phyloP scores from a whole-genome alignment of 2,888 invertebrate species.

The Eilema griseolum region DNA sequence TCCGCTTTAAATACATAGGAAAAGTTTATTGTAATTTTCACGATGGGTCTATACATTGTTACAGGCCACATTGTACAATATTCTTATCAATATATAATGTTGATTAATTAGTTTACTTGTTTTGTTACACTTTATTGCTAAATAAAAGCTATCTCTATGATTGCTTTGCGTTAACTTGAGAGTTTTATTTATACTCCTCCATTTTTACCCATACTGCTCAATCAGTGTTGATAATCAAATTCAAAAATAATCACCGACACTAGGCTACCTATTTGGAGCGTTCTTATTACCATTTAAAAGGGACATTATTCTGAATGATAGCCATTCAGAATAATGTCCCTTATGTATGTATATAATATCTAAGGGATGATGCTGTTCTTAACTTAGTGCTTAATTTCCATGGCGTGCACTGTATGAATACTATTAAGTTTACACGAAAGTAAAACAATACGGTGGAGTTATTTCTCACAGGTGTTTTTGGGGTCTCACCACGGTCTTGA shows the following conservation, averaged over 20 bases:
- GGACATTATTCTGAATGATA: background rate
- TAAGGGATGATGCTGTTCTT: background rate
- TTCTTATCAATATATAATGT: slow-evolving; percentile 17
- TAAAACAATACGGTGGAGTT: background rate
- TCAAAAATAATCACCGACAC: background rate
- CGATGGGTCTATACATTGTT: background rate
- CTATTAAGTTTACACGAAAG: background rate
- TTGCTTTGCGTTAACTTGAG: slow-evolving; percentile 32
- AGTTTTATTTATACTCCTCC: slow-evolving; percentile 22
- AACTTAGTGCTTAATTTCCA: background rate
- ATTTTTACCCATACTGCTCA: background rate
- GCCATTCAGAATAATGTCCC: too few species aligned
- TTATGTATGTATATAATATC: background rate
- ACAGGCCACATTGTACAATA: slow-evolving; percentile 12
- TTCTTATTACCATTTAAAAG: background rate
- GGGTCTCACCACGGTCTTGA: too few species aligned
- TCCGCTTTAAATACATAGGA: too few species aligned
- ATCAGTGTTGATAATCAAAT: background rate
- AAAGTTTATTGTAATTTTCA: slow-evolving; percentile 31
- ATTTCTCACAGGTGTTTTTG: too few species aligned
- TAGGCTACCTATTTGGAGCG: background rate
- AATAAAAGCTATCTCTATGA: slow-evolving; percentile 42
- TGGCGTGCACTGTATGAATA: background rate
- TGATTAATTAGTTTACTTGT: slow-evolving; percentile 21
- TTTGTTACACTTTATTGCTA: slow-evolving; percentile 34